Evolutionary conservation across 2,113 vertebrate genomes (phyloP).

Genomic region (Atractosteus spatula): DNA sequence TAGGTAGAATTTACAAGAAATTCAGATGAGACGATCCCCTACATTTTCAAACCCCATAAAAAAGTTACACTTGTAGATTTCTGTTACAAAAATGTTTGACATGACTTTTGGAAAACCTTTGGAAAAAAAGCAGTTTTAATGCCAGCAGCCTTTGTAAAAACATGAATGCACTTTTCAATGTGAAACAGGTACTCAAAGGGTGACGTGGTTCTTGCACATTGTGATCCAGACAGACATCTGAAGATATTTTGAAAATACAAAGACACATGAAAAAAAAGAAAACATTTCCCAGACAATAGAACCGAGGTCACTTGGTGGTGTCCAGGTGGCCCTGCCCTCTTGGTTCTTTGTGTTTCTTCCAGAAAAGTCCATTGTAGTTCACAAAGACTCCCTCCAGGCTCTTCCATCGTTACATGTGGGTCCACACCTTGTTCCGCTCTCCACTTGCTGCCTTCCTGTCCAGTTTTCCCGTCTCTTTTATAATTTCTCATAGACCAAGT

Average conservation of each 20-base stretch:
- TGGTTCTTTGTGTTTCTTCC: conserved; percentile 22
- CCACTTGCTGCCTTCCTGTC: conserved; percentile 22
- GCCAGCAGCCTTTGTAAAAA: conserved; percentile 25
- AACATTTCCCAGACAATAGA: conserved; percentile 13
- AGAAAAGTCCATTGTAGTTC: not conserved
- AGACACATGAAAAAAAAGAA: conserved; percentile 17
- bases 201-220: too few relatives aligned
- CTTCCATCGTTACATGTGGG: not conserved
- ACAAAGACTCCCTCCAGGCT: conserved; percentile 1
- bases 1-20: conserved; percentile 51
- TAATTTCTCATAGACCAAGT: not conserved
- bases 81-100: not conserved
- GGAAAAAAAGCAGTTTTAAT: conserved; percentile 14
- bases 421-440: conserved; percentile 22
- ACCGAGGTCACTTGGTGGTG: conserved; percentile 4
- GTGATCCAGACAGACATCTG: not conserved
- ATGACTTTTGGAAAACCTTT: conserved; percentile 8
- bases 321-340: not conserved
- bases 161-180: not conserved
- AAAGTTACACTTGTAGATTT: conserved; percentile 6
- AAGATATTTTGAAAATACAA: conserved; percentile 18
- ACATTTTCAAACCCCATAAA: not conserved
- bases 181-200: too few relatives aligned
- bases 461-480: not conserved
- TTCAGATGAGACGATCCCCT: conserved; percentile 63